Percentiles rank a stretch among this genome's conserved stretches.
These are phyloP conservation scores for Dysdera silvatica DNA, from an alignment of 1,140 invertebrate species.

Conservation along the genomic window DNA sequence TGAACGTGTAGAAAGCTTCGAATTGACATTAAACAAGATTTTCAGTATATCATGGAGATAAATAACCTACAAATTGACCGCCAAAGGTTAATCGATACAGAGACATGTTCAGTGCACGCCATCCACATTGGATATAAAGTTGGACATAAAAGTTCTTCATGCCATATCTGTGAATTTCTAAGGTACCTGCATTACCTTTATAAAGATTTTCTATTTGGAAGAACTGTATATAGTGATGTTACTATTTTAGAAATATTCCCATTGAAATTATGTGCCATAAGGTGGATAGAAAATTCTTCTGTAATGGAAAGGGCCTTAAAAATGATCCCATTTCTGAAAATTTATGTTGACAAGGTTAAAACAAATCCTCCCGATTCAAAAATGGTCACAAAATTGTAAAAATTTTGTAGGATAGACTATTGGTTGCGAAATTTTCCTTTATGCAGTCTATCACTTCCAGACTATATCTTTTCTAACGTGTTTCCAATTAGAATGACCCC, in stretches of 20 bases:
- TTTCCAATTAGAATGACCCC: too few relatives aligned
- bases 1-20: not conserved
- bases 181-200: not conserved
- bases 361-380: too few relatives aligned
- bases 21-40: not conserved
- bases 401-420: too few relatives aligned
- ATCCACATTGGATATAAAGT: not conserved
- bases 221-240: not conserved
- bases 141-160: not conserved
- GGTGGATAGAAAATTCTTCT: not conserved
- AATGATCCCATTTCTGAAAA: not conserved
- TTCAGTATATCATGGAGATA: too few relatives aligned
- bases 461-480: too few relatives aligned
- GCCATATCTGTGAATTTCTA: not conserved
- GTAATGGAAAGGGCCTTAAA: not conserved
- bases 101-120: not conserved
- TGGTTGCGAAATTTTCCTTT: too few relatives aligned
- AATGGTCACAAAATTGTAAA: too few relatives aligned
- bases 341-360: not conserved
- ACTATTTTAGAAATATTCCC: not conserved
- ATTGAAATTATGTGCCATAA: not conserved
- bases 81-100: not conserved
- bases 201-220: not conserved
- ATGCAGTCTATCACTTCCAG: too few relatives aligned
- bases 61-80: not conserved